Evolutionary conservation across 2,888 invertebrate genomes (phyloP), one percentile per base, ranked within the genome.

Genomic region (Caradrina kadenii): DNA sequence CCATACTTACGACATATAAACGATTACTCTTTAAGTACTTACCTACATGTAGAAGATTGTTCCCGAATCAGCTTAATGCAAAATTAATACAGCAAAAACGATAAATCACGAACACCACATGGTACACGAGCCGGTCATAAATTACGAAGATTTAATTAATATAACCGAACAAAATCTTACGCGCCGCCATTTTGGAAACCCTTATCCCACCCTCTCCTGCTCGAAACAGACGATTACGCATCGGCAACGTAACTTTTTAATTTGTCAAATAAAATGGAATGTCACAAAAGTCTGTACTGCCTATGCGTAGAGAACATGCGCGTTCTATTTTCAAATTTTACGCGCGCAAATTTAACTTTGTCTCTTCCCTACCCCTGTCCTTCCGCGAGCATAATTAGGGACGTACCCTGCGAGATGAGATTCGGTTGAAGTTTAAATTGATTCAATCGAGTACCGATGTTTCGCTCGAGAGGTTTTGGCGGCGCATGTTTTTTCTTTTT

Each of bases 71-170:
- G 83, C 86, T 79, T 87, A 87, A 90, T 90, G 84, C 86, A 80
- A 86, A 88, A 89, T 90, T 89, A 92, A 92, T 90, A 87, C 82
- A 86, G 76, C 90, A 88, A 93, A 93, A 93, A 90, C 91, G 89
- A 95, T 95, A 93, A 94, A 95, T 94, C 92, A 93, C 83, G 86
- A 80, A 89, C 87, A 89, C 84, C 94, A 94, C 89, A 92, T 93
- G 94, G 86, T 89, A 89, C 91, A 85, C 89, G 87, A 87, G 85
- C 90, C 86, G 88, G 88, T 89, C 93, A 94, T 96, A 96, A 95
- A 96, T 96, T 93, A 96, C 91, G 92, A 95, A 95, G 95, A 95
- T 95, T 95, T 94, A 96, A 96, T 95, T 95, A 94, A 94, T 95
- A 92, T 93, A 91, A 90, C 93, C 90, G 92, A 92, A 94, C 94